Base-by-base conservation (phyloP, 2,888 invertebrate species). In the Hypercompe scribonia region DNA sequence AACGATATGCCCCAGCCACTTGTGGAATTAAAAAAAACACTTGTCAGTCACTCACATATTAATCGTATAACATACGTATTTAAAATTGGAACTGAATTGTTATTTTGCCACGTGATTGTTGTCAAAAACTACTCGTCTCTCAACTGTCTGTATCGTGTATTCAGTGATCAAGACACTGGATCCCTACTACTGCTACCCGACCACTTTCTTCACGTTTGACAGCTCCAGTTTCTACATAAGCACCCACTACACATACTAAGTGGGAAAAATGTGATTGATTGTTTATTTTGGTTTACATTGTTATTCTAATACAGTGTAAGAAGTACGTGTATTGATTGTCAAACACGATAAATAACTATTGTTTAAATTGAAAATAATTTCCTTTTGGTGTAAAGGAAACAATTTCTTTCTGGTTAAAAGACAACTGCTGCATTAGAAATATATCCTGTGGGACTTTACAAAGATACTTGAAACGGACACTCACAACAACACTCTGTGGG, bases 211-310 rank as follows among this genome's bases (percentile, higher is more conserved):
- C 71, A 73, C 72, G 73, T 64, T 46, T 15, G 63, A 58, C 42
- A 72, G 65, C 68, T 71, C 34, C 42, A 63, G 76, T 81, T 77
- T 75, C 77, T 70, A 65, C 65, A 75, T 50, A 13, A 21, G 58
- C 50, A 77, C 78, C 50, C 73, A 78, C 28, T 74, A 70, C 73
- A 82, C 82, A 83, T 83, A 83, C 76, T 65, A 82, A 83, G 33
- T 73, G 65, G 70, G 65, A 75, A 76, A 79, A 82, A 80, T 71
- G 74, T 75, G 61, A 76, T 78, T 77, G 68, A 15, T 28, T 58
- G 11, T 58, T 4, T 58, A 61, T 50, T 67, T 80, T 66, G 73
- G 68, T 68, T 73, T 74, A 50, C 67, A 77, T 80, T 82, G 76
- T 78, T 78, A 81, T 81, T 77, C 76, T 68, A 74, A 28, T 50